Conservation (phyloP, 2,888 invertebrate genomes). For the Octodonta nipae region DNA sequence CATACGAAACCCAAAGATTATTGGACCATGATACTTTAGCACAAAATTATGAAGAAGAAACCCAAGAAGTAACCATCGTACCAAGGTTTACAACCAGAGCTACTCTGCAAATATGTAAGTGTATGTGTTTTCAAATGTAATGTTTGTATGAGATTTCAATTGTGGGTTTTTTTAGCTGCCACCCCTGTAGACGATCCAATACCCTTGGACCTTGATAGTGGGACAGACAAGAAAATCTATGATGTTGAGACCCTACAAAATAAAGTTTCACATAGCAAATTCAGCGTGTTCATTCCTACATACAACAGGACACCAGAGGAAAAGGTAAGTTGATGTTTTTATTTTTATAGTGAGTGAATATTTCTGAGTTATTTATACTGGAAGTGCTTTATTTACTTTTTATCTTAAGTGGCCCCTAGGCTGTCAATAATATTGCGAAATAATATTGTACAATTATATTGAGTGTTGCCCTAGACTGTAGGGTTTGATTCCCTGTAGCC, state of each 20-base stretch:
- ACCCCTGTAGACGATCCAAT: conserved; percentile 23
- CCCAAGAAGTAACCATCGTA: conserved; percentile 10
- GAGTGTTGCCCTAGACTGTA: too few species aligned
- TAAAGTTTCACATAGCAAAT: conserved; percentile 20
- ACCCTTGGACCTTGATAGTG: conserved; percentile 16
- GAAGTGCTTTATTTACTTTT: too few species aligned
- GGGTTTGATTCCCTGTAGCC: too few species aligned
- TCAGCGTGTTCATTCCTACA: conserved; percentile 19
- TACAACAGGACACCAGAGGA: conserved; percentile 15
- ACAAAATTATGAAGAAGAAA: conserved; percentile 23
- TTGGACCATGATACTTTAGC: conserved; percentile 28
- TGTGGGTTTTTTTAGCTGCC: conserved; percentile 16
- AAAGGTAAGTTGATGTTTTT: conserved; percentile 14
- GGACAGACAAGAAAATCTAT: conserved; percentile 16
- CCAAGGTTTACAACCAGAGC: conserved; percentile 25
- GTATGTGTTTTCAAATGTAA: not conserved
- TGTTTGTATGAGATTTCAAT: too few species aligned
- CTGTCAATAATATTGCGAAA: too few species aligned
- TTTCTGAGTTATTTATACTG: too few species aligned
- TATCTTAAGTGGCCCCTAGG: too few species aligned
- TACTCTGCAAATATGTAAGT: conserved; percentile 26
- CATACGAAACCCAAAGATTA: conserved; percentile 27
- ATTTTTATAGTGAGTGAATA: too few species aligned
- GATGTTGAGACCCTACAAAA: conserved; percentile 17
- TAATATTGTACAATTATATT: too few species aligned